A percentile compares a stretch with the other conserved stretches of the same genome.
Evolutionary conservation across 2,113 vertebrate species (phyloP).

Genomic region (Lontra canadensis): DNA sequence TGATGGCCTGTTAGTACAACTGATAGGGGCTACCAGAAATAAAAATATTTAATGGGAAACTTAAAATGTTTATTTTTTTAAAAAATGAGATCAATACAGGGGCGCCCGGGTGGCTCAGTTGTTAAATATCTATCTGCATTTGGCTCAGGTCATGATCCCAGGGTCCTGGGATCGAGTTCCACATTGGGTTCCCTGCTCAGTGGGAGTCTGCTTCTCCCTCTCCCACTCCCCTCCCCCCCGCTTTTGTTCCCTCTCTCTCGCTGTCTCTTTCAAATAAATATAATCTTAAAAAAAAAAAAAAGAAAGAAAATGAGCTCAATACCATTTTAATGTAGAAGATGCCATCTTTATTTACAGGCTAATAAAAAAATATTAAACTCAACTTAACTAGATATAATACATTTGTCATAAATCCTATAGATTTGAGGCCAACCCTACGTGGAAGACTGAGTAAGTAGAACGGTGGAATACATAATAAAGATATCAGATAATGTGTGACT

Average conservation of each 20-base stretch:
- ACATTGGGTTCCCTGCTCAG: too few relatives aligned
- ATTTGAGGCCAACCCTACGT: slow-evolving; percentile 46
- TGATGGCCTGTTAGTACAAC: neutral
- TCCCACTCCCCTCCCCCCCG: too few relatives aligned
- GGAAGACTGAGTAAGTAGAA: slow-evolving; percentile 18
- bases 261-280: too few relatives aligned
- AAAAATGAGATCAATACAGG: too few relatives aligned
- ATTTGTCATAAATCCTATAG: slow-evolving; percentile 73
- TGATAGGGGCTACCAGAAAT: slow-evolving; percentile 17
- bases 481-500: slow-evolving; percentile 59
- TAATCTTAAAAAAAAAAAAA: too few relatives aligned
- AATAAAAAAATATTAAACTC: slow-evolving; percentile 82
- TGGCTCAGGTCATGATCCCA: too few relatives aligned
- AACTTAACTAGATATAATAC: slow-evolving; percentile 71
- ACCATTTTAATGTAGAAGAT: slow-evolving; percentile 76
- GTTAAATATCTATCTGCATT: too few relatives aligned
- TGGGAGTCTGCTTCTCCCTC: too few relatives aligned
- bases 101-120: too few relatives aligned
- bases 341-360: slow-evolving; percentile 82
- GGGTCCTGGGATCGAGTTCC: too few relatives aligned
- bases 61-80: slow-evolving; percentile 44
- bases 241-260: too few relatives aligned
- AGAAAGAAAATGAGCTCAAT: slow-evolving; percentile 67
- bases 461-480: slow-evolving; percentile 62
- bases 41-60: slow-evolving; percentile 59